Conservation (phyloP, 2,888 invertebrate genomes). For the Agrochola circellaris region DNA sequence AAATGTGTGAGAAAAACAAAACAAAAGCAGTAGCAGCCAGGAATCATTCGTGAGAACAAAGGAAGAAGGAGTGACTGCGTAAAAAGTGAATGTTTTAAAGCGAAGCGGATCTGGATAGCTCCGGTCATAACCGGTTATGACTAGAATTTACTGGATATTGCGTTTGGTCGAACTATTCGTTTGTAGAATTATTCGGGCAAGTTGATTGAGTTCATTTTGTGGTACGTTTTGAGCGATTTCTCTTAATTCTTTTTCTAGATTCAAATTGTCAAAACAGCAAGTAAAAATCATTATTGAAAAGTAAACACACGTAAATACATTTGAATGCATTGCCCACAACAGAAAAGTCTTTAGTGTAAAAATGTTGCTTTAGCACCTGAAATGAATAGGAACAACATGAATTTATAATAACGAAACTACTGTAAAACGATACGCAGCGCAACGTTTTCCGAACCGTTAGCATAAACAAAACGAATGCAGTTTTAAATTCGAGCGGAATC, state of each 20-base stretch:
- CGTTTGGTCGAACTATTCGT: conserved; percentile 17
- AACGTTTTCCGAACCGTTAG: conserved; percentile 27
- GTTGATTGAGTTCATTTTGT: conserved; percentile 27
- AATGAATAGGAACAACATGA: conserved; percentile 11
- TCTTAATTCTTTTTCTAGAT: background rate
- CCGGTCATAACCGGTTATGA: conserved; percentile 31
- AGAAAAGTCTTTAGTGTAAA: background rate
- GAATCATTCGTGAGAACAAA: conserved; percentile 57
- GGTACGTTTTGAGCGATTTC: background rate
- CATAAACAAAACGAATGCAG: conserved; percentile 59
- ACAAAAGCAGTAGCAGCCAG: conserved; percentile 27
- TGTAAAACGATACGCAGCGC: conserved; percentile 16
- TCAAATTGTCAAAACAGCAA: background rate
- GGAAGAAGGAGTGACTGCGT: conserved; percentile 14
- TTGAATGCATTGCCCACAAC: background rate
- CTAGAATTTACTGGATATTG: conserved; percentile 44
- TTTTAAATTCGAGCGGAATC: conserved; percentile 51
- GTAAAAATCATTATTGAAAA: background rate
- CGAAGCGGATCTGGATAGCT: conserved; percentile 12
- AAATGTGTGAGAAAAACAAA: conserved; percentile 35
- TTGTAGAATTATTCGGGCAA: conserved; percentile 15
- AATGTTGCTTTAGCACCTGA: background rate
- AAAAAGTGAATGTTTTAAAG: conserved; percentile 53
- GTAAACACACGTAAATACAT: background rate
- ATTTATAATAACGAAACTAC: conserved; percentile 3